Evolutionary conservation across 1,140 invertebrate species (phyloP).

Genomic region (Bactericera cockerelli): DNA sequence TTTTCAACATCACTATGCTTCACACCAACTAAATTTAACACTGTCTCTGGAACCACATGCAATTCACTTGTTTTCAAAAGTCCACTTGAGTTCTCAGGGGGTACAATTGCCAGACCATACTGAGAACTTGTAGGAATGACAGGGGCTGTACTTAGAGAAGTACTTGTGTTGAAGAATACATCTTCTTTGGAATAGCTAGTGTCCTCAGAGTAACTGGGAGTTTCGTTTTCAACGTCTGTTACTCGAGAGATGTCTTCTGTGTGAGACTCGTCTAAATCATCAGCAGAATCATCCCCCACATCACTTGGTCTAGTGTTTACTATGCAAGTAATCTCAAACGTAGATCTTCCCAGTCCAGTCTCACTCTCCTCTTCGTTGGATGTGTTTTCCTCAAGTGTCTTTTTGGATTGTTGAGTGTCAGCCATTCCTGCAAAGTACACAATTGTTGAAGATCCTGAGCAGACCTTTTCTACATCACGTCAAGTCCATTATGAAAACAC

Average conservation of each 20-base stretch:
- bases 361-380: not conserved
- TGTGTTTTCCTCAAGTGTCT: not conserved
- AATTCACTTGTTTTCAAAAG: conserved; percentile 15
- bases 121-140: conserved; percentile 70
- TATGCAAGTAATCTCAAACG: not conserved
- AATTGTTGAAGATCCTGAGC: not conserved
- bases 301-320: conserved; percentile 32
- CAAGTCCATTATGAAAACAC: not conserved
- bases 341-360: not conserved
- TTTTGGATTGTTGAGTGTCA: conserved; percentile 5
- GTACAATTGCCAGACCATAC: conserved; percentile 61
- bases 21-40: conserved; percentile 6
- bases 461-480: not conserved
- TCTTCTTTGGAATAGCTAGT: conserved; percentile 63
- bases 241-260: conserved; percentile 64
- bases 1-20: conserved; percentile 37
- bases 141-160: conserved; percentile 55
- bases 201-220: conserved; percentile 68
- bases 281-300: conserved; percentile 77
- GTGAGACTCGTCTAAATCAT: conserved; percentile 85
- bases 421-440: not conserved
- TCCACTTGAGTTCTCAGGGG: conserved; percentile 22
- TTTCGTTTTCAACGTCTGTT: conserved; percentile 68
- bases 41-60: not conserved
- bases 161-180: conserved; percentile 60